phyloP scores from a whole-genome alignment of 37 sponge, comb jelly and placozoan genomes.

The Spongia lamella region DNA sequence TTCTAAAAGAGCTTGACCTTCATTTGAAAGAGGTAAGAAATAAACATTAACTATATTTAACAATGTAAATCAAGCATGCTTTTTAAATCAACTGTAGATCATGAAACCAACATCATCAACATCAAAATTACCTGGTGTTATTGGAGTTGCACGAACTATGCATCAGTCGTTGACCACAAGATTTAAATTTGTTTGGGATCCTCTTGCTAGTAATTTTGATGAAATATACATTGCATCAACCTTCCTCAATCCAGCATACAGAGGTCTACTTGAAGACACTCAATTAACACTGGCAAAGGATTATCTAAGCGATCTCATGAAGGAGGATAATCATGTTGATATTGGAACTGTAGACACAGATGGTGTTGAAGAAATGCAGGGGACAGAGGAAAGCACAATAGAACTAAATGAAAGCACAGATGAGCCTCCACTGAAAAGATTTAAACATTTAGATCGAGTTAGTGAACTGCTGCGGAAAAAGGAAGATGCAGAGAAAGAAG shows the following conservation, averaged over 20 bases:
- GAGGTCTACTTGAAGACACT: background rate
- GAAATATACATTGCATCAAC: background rate
- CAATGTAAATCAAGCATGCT: background rate
- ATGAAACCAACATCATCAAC: too few relatives aligned
- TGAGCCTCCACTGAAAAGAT: constrained; percentile 11
- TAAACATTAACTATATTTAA: background rate
- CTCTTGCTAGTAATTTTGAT: background rate
- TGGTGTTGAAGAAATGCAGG: background rate
- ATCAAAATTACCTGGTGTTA: background rate
- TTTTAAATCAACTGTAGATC: too few relatives aligned
- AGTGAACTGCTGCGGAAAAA: background rate
- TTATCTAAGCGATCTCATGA: background rate
- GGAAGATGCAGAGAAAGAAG: background rate
- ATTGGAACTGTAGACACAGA: background rate
- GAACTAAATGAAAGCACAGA: background rate
- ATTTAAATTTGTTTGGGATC: background rate
- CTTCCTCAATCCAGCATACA: background rate
- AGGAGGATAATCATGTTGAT: background rate
- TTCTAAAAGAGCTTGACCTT: constrained; percentile 10
- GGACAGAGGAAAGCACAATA: background rate
- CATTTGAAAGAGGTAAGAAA: constrained; percentile 17
- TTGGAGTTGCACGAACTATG: background rate
- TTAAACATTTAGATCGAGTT: constrained; percentile 6
- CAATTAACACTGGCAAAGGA: background rate
- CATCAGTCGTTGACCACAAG: background rate